Conservation (phyloP, 53 echinoderm and acorn worm species). For the Hippasteria phrygiana region DNA sequence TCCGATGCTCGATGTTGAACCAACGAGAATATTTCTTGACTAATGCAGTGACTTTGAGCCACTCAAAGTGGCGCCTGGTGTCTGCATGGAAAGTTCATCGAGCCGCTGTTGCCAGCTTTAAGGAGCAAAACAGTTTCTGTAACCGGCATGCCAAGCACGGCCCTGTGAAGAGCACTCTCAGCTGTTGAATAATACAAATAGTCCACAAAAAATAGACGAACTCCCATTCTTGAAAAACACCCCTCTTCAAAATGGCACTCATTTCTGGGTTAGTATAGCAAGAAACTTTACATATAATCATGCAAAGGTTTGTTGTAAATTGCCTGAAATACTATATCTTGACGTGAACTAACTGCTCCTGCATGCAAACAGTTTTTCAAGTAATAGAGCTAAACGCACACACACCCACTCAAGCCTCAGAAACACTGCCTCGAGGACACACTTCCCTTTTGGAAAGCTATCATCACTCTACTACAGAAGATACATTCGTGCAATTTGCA, state of each 20-base stretch:
- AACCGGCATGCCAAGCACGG: neutral
- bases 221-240: no score
- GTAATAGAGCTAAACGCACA: no score
- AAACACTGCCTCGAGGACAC: constrained; percentile 18
- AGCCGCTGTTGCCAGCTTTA: neutral
- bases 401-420: neutral
- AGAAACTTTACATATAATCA: no score
- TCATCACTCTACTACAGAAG: constrained; percentile 33
- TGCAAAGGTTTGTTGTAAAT: no score
- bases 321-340: no score
- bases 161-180: neutral
- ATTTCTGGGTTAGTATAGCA: no score
- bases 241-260: no score
- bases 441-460: constrained; percentile 12
- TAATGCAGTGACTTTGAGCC: neutral
- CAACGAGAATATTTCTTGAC: neutral
- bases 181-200: no score
- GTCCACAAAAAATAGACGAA: no score
- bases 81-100: neutral
- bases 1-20: neutral
- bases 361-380: no score
- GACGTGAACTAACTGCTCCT: no score
- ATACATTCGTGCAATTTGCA: constrained; percentile 32
- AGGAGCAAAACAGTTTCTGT: neutral
- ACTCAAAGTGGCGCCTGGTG: neutral